A percentile compares a stretch with the other conserved stretches of the same genome.
These are phyloP conservation scores for Epiblema foenella DNA, from an alignment of 2,888 invertebrate genomes.

Conservation along the genomic window DNA sequence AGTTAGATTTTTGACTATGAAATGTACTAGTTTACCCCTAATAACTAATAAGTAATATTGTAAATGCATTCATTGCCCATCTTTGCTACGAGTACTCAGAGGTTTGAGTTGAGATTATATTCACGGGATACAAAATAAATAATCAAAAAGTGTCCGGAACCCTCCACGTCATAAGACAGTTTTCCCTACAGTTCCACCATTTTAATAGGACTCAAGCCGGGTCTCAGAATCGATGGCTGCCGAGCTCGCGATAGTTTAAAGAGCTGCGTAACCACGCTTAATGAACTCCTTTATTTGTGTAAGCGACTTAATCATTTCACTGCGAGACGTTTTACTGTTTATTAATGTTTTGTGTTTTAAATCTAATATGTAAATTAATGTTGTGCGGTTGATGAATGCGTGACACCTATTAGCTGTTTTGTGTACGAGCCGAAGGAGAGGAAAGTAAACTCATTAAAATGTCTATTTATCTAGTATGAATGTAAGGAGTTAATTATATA, in stretches of 20 bases:
- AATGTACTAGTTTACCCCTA: too few species aligned
- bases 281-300: slow-evolving; percentile 37
- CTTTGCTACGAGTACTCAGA: too few species aligned
- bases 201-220: slow-evolving; percentile 72
- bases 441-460: too few species aligned
- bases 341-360: background rate
- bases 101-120: too few species aligned
- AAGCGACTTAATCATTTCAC: slow-evolving; percentile 27
- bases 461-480: too few species aligned
- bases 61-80: too few species aligned
- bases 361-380: background rate
- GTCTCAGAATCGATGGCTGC: slow-evolving; percentile 72
- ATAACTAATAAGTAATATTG: too few species aligned
- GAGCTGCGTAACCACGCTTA: slow-evolving; percentile 45
- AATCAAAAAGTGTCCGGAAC: slow-evolving; percentile 10
- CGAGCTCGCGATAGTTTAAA: slow-evolving; percentile 50
- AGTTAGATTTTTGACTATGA: too few species aligned
- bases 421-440: too few species aligned
- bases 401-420: background rate
- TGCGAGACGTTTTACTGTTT: slow-evolving; percentile 13
- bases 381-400: background rate
- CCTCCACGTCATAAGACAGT: slow-evolving; percentile 2
- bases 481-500: too few species aligned
- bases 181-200: slow-evolving; percentile 54
- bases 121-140: too few species aligned